Base-by-base conservation (phyloP, 2,797 vertebrate species). In the Bryconaethiops microstoma region DNA sequence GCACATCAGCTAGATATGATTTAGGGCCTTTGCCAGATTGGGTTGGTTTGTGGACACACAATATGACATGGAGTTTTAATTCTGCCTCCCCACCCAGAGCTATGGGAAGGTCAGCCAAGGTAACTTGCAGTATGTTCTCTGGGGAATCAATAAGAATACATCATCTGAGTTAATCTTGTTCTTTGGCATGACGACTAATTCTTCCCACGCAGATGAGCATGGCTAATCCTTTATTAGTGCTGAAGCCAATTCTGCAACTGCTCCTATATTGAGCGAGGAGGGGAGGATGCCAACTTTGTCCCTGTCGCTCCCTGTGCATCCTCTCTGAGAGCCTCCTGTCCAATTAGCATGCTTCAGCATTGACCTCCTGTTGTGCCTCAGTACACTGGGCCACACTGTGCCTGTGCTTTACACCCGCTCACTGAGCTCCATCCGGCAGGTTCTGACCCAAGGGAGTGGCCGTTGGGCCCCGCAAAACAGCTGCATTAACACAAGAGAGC, bases 331-430 rank as follows among this genome's bases (percentile, higher is more conserved):
- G 75, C 78, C 86, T 88, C 64, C 76, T 84, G 62, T 91, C 89
- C 87, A 88, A 91, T 92, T 91, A 91, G 84, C 88, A 86, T 70
- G 86, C 87, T 88, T 71, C 76, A 25, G 69, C 77, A 68, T 64
- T 90, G 89, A 92, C 89, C 86, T 82, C 80, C 69, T 75, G 67
- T 85, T 52, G 84, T 86, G 62, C 64, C 54, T 59, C 35, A 39
- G 72, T 73, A 39, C 29, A 77, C 55, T 57, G 63, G 25, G 59
- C 73, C 48, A 29, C 52, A 42, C 67, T 52, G 23, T 55, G 50
- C 57, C 74, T 67, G 60, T 76, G 67, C 74, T 76, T 55, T 71
- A 62, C 68, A 62, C 52, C 40, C 42, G 60, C 70, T 73, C 40
- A 40, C 52, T 42, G 50, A 50, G 45, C 74, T 48, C 78, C 73